A percentile compares a stretch with the other conserved stretches of the same genome.
Conservation (phyloP, 1,140 invertebrate genomes). For the Bombus impatiens region DNA sequence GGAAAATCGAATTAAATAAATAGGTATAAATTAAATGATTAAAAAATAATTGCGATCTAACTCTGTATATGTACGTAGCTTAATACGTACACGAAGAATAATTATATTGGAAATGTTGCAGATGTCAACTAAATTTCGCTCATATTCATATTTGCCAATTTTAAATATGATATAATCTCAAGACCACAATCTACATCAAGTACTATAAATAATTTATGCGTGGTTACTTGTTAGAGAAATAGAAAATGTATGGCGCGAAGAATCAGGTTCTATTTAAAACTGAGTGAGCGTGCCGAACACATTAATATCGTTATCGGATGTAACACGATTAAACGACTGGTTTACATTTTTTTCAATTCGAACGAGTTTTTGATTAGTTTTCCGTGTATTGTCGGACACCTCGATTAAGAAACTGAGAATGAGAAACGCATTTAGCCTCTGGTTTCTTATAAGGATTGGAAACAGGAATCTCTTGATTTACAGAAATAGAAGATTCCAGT, state of each 20-base stretch:
- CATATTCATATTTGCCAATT: not conserved
- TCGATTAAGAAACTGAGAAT: not conserved
- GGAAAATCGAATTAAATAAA: not conserved
- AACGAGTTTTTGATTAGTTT: conserved; percentile 21
- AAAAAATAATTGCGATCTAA: not conserved
- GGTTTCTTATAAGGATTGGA: not conserved
- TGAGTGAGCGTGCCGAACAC: conserved; percentile 12
- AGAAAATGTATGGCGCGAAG: conserved; percentile 3
- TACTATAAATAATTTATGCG: conserved; percentile 1
- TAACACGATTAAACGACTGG: conserved; percentile 24
- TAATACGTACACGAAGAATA: too few species aligned
- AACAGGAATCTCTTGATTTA: conserved; percentile 12
- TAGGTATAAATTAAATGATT: not conserved
- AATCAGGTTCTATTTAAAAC: conserved; percentile 31
- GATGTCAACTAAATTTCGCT: too few species aligned
- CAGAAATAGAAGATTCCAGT: not conserved
- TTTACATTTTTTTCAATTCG: conserved; percentile 15
- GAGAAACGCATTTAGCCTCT: not conserved
- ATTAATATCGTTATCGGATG: conserved; percentile 29
- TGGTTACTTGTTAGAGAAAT: conserved; percentile 22
- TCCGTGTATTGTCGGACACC: not conserved
- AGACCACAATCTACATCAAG: not conserved
- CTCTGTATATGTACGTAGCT: too few species aligned
- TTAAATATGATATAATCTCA: too few species aligned
- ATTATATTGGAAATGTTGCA: too few species aligned